These are phyloP conservation scores for Chelonus formosanus DNA, from an alignment of 2,888 invertebrate genomes.

Conservation along the genomic window DNA sequence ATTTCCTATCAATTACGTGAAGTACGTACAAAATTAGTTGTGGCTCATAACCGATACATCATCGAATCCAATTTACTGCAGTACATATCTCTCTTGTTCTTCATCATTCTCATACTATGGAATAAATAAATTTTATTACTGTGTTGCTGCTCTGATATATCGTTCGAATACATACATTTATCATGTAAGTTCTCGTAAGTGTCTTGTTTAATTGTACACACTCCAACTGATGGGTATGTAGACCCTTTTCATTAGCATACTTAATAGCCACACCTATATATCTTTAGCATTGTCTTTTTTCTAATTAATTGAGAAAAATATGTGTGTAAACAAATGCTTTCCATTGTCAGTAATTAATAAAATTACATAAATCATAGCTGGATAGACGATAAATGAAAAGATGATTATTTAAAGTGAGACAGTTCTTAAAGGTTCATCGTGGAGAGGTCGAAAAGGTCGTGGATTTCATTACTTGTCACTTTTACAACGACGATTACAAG, in stretches of 20 bases:
- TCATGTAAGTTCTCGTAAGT: constrained; percentile 43
- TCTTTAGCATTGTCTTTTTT: neutral
- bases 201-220: constrained; percentile 37
- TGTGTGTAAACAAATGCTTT: neutral
- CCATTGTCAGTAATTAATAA: neutral
- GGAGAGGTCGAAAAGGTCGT: neutral
- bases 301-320: neutral
- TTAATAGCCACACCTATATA: neutral
- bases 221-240: constrained; percentile 37
- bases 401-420: neutral
- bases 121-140: constrained; percentile 59
- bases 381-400: constrained; percentile 5
- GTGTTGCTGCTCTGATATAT: constrained; percentile 53
- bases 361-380: constrained; percentile 1
- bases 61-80: constrained; percentile 57
- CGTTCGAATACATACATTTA: constrained; percentile 51
- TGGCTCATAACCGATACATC: constrained; percentile 57
- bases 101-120: constrained; percentile 46
- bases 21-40: constrained; percentile 57
- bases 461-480: constrained; percentile 12
- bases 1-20: constrained; percentile 59
- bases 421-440: constrained; percentile 7
- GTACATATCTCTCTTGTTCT: constrained; percentile 32
- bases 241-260: constrained; percentile 24
- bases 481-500: constrained; percentile 24